These are phyloP conservation scores for Calosoma granatense DNA, from an alignment of 1,140 invertebrate species.

Conservation along the genomic window DNA sequence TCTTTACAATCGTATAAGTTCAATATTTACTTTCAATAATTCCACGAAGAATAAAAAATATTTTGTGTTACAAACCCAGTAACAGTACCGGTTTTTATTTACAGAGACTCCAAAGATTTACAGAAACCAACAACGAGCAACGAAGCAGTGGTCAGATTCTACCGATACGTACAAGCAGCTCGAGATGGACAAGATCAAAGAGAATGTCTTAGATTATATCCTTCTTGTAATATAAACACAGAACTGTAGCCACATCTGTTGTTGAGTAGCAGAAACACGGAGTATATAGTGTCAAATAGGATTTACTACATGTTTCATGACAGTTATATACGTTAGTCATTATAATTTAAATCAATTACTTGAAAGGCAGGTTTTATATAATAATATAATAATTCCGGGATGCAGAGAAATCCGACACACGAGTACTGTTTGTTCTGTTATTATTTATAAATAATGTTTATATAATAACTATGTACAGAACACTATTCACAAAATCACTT, in stretches of 20 bases:
- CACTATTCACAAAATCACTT: too few relatives aligned
- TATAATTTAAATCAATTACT: too few relatives aligned
- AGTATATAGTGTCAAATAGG: too few relatives aligned
- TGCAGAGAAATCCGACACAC: too few relatives aligned
- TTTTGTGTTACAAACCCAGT: not conserved
- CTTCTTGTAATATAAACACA: slow-evolving; percentile 51
- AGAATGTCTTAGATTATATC: slow-evolving; percentile 58
- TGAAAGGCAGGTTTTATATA: too few relatives aligned
- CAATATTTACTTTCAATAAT: not conserved
- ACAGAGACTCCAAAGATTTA: slow-evolving; percentile 60
- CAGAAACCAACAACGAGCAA: slow-evolving; percentile 52
- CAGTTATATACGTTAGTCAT: too few relatives aligned
- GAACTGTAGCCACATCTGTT: slow-evolving; percentile 24
- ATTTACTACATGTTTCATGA: too few relatives aligned
- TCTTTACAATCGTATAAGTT: slow-evolving; percentile 1
- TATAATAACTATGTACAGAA: too few relatives aligned
- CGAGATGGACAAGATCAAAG: slow-evolving; percentile 69
- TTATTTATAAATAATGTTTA: too few relatives aligned
- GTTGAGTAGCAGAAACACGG: not conserved
- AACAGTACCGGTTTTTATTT: slow-evolving; percentile 28
- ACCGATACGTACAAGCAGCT: slow-evolving; percentile 67
- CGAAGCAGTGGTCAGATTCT: slow-evolving; percentile 61
- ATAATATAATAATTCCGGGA: too few relatives aligned
- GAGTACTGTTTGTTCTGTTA: too few relatives aligned
- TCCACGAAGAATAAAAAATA: not conserved